Evolutionary conservation across 2,797 vertebrate genomes (phyloP), one percentile per base, ranked within the genome.

Genomic region (Sitta carolinensis): DNA sequence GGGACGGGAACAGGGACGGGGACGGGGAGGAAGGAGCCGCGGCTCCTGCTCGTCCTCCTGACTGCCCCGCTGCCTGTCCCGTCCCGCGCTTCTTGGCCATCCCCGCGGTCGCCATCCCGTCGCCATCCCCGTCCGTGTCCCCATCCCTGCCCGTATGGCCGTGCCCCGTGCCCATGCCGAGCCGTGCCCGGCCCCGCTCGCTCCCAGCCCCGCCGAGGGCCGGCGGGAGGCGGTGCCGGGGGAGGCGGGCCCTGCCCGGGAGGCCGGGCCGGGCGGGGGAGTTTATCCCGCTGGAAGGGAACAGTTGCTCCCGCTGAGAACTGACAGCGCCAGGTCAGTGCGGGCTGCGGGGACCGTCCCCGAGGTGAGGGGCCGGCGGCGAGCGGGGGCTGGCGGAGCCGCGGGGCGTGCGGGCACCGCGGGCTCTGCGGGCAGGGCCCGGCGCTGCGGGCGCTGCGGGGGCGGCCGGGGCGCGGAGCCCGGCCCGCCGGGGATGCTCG

Each of bases 291-390:
- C 81, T 73, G 21, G 83, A 87, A 80, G 88, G 80, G 87, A 92
- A 90, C 84, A 48, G 67, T 84, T 85, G 70, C 93, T 80, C 52
- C 78, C 51, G 95, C 93, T 43, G 92, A 89, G 92, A 51, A 62
- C 80, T 95, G 96, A 95, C 96, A 95, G 95, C 90, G 43, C 87
- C 95, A 58, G 95, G 93, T 64, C 92, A 87, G 95, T 78, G 87
- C n/a, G 52, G 91, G 73, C 63, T 22, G 14, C 45, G 47, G 89
- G 64, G 48, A 59, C 34, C 30, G 16, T 25, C 43, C 79, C 55
- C 55, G 86, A 81, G 91, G 91, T 80, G 86, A 80, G 79, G 63
- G 70, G n/a, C 13, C 14, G 59, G 25, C 26, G 22, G 38, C 54
- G 38, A 42, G 59, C 64, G 51, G 29, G 57, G 16, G 34, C 47